Base-by-base conservation (phyloP, 2,797 vertebrate genomes). In the Tangara arthus region DNA sequence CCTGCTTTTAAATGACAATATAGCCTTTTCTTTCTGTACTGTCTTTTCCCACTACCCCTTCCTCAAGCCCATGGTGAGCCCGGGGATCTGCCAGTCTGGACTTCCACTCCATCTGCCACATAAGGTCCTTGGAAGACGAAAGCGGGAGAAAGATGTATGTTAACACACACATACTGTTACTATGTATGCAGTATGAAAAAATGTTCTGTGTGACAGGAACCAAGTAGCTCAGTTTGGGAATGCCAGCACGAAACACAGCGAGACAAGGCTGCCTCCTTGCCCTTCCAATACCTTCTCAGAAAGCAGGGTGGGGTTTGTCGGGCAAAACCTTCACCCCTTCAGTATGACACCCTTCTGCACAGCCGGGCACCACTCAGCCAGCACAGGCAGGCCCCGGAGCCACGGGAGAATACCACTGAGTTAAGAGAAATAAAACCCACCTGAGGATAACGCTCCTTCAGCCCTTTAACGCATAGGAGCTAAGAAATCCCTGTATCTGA, bases 1-100 rank as follows among this genome's bases (percentile, higher is more conserved):
- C 82, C 82, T 93, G 94, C 89, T 94, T 95, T 88, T 53, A 19
- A 80, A 44, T 71, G 39, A 83, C 55, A 93, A 87, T 47, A 84
- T 2, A 55, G 61, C 75, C 73, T 90, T 87, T 72, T 91, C 76
- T 93, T 86, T 92, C 90, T 79, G 87, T 12, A 0, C 30, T 76
- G 47, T 24, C 78, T 61, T 82, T 89, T 52, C 8, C 27, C 34
- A 26, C 32, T 65, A 82, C 19, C 26, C 37, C n/a, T 91, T 90
- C 34, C 44, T 75, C 46, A 76, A 92, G 52, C 28, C 77, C 39
- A 12, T 8, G 37, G 41, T 21, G 23, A 75, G 37, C 42, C 44
- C 70, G 21, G 60, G 41, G 30, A 63, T 80, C 70, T 86, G 61
- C 35, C 57, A 39, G 59, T 20, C 59, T 55, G 68, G 76, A 72